Percentiles rank a stretch among this genome's conserved stretches.
phyloP scores from a whole-genome alignment of 1,140 invertebrate species.

The Zaprionus ornatus region DNA sequence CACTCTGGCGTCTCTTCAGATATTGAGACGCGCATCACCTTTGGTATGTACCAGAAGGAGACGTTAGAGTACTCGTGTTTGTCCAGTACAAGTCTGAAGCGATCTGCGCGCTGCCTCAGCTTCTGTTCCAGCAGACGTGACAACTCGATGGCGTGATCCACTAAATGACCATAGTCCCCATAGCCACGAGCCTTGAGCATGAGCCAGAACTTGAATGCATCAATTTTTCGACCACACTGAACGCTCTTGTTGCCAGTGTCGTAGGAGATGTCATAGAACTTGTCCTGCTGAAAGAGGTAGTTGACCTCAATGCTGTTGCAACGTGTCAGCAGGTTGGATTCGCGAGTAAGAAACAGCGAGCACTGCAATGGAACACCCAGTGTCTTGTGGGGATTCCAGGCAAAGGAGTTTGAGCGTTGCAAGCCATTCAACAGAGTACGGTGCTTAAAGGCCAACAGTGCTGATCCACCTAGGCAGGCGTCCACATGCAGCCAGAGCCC shows the following conservation, averaged over 20 bases:
- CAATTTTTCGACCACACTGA: constrained; percentile 96
- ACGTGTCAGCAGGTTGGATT: constrained; percentile 88
- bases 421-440: constrained; percentile 57
- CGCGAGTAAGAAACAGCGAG: constrained; percentile 90
- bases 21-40: constrained; percentile 86
- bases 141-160: constrained; percentile 88
- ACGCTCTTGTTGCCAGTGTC: constrained; percentile 97
- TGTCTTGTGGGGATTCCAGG: constrained; percentile 98
- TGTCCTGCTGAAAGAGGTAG: constrained; percentile 96
- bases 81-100: constrained; percentile 87
- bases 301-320: constrained; percentile 91
- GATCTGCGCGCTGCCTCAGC: constrained; percentile 84
- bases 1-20: constrained; percentile 87
- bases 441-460: constrained; percentile 63
- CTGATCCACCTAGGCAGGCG: constrained; percentile 92
- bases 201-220: constrained; percentile 96
- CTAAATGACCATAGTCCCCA: constrained; percentile 85
- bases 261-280: constrained; percentile 95
- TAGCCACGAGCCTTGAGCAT: constrained; percentile 94
- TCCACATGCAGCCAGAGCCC: constrained; percentile 94
- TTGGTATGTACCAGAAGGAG: constrained; percentile 97
- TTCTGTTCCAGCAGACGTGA: constrained; percentile 85
- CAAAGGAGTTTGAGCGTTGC: constrained; percentile 88
- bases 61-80: constrained; percentile 91
- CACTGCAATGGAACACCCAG: constrained; percentile 95